Conservation (phyloP, 2,797 vertebrate genomes). For the Acomys russatus region DNA sequence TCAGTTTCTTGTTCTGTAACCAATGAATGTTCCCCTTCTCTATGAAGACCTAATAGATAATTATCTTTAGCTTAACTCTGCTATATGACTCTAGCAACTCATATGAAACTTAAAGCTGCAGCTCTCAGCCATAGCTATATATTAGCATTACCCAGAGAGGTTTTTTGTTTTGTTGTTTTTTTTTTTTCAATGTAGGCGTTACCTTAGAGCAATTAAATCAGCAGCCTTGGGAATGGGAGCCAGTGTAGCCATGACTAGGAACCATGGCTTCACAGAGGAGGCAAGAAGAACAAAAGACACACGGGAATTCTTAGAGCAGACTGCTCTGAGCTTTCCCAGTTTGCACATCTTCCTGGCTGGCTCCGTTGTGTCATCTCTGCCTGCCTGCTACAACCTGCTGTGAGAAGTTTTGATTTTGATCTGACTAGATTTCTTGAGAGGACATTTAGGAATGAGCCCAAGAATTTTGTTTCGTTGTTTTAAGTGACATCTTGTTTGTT, state of each 20-base stretch:
- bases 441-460: neutral
- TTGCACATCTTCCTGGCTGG: neutral
- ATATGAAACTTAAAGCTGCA: neutral
- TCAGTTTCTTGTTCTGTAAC: neutral
- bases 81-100: neutral
- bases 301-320: neutral
- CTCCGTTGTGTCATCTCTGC: neutral
- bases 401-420: neutral
- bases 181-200: neutral
- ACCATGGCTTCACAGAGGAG: neutral
- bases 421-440: neutral
- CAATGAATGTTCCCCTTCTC: neutral
- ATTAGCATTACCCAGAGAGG: neutral
- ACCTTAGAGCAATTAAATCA: conserved; percentile 22
- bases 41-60: neutral
- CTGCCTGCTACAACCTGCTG: neutral
- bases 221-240: conserved; percentile 33
- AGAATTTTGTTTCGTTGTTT: neutral
- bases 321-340: neutral
- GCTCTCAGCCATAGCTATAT: neutral
- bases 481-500: neutral
- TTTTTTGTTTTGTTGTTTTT: neutral
- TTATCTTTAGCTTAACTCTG: neutral
- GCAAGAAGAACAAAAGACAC: neutral
- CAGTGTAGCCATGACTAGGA: neutral